Evolutionary conservation across 2,113 vertebrate genomes (phyloP).

Genomic region (Pseudonaja textilis): DNA sequence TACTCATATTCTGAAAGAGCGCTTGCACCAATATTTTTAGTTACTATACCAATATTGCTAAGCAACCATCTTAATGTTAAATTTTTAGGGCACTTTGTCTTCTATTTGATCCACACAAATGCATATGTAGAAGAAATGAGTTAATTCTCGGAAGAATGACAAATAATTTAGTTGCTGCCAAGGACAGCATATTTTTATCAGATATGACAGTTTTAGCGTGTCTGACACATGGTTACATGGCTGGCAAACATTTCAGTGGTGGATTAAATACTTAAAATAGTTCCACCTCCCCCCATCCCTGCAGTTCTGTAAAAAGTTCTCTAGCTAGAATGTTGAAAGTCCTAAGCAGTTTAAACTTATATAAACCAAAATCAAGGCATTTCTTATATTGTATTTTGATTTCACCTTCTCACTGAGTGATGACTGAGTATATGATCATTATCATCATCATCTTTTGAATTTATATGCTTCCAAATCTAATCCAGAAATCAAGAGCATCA

Average conservation of each 20-base stretch:
- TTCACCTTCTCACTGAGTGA: neutral
- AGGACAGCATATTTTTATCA: neutral
- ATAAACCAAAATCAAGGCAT: neutral
- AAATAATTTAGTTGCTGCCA: neutral
- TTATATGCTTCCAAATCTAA: neutral
- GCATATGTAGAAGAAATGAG: neutral
- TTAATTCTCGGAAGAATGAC: neutral
- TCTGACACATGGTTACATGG: neutral
- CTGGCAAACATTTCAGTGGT: neutral
- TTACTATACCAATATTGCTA: neutral
- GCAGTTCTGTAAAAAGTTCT: neutral
- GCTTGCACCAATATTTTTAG: neutral
- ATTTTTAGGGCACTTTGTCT: neutral
- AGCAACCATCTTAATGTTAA: neutral
- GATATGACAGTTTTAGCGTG: conserved; percentile 1
- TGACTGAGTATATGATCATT: neutral
- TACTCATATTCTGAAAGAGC: neutral
- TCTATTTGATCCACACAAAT: neutral
- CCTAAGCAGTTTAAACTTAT: neutral
- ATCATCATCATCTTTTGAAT: neutral
- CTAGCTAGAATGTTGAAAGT: neutral
- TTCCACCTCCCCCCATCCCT: neutral
- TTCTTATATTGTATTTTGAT: neutral
- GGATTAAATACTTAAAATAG: neutral
- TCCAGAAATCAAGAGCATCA: neutral